A percentile compares a stretch with the other conserved stretches of the same genome.
Evolutionary conservation across 2,113 vertebrate genomes (phyloP).

Genomic region (Dicaeum eximium): DNA sequence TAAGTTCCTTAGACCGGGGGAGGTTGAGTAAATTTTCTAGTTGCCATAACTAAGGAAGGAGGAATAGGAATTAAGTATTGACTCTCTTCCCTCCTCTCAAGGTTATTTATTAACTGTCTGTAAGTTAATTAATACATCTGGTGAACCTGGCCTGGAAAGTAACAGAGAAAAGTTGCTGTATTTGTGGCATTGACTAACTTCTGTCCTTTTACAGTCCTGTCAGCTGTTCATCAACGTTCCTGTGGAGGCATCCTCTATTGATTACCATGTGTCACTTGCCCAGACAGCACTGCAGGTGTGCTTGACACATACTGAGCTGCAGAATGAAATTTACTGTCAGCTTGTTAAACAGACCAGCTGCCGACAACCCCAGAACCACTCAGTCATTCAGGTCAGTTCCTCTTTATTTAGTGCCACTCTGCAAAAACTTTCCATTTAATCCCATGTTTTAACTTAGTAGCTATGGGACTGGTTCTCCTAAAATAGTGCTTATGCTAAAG

Average conservation of each 20-base stretch:
- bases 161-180: background rate
- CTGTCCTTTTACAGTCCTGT: constrained; percentile 76
- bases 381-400: constrained; percentile 81
- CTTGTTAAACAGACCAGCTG: constrained; percentile 85
- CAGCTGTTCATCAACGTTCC: constrained; percentile 91
- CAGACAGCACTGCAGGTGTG: constrained; percentile 89
- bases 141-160: background rate
- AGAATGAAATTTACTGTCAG: constrained; percentile 90
- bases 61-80: background rate
- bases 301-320: constrained; percentile 84
- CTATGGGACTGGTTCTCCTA: background rate
- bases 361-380: constrained; percentile 79
- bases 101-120: background rate
- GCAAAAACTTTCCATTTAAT: background rate
- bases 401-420: background rate
- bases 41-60: background rate
- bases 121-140: background rate
- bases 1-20: background rate
- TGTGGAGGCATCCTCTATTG: constrained; percentile 84
- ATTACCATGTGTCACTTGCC: constrained; percentile 88
- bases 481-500: background rate
- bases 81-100: background rate
- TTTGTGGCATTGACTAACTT: background rate
- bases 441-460: background rate
- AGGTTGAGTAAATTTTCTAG: background rate